Evolutionary conservation across 2,888 invertebrate species (phyloP), one percentile per base, ranked within the genome.

Genomic region (Melikaiella ostensackeni): DNA sequence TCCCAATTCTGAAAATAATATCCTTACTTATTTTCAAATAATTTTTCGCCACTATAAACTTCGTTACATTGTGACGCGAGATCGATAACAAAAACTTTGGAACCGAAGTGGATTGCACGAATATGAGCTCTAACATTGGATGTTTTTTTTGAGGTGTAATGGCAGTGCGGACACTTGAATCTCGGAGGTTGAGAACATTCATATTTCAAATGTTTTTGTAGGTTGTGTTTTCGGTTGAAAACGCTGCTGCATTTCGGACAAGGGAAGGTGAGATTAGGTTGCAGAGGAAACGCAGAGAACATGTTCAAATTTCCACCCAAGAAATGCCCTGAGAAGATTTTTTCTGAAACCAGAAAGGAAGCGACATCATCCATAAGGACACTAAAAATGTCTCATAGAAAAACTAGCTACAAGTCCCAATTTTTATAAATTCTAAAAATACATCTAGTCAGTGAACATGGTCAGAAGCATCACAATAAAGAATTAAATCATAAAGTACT

Each of bases 81-180:
- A 38, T 89, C 88, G 74, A 88, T 86, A 73, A 85, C 86, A 77
- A 87, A 88, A 19, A 90, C 86, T 38, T 79, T 79, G 6, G 74
- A 75, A 13, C 85, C 86, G 0, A 81, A 81, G 63, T 90, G 90
- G 35, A 85, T 84, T 21, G 85, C 79, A 4, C 86, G 84, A 5
- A 91, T 84, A 75, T 91, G 90, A 5, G 88, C 87, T 27, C 89
- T 84, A 7, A 90, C 85, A 70, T 91, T 89, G 7, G 88, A 88
- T 9, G 89, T 84, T 63, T 86, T 86, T 76, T 86, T 86, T 19
- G 86, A 85, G 2, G 82, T 77, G 74, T 88, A 89, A 11, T 83
- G 82, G 80, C 92, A 92, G 70, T 89, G 88, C 33, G 91, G 90
- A 79, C 92, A 92, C 78, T 87, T 88, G 80, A 92, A 92, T 77